These are phyloP conservation scores for Sarcophaga caerulescens DNA, from an alignment of 2,888 invertebrate genomes.

Conservation along the genomic window DNA sequence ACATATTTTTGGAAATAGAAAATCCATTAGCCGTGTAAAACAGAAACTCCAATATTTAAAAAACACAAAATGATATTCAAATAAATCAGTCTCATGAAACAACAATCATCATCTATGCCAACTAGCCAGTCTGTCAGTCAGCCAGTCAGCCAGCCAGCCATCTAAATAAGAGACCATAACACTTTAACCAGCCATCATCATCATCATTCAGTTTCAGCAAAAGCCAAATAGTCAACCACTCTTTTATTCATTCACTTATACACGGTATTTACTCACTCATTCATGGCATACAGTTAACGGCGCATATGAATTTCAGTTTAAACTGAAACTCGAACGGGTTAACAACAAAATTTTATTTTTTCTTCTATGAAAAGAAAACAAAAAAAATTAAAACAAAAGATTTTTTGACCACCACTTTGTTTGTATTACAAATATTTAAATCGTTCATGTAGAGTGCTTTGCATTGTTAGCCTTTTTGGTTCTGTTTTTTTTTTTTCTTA, in stretches of 20 bases:
- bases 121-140: background rate
- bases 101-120: slow-evolving; percentile 17
- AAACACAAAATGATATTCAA: slow-evolving; percentile 16
- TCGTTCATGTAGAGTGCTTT: too few species aligned
- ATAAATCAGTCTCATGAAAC: slow-evolving; percentile 40
- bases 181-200: background rate
- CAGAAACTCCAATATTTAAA: background rate
- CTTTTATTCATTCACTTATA: slow-evolving; percentile 39
- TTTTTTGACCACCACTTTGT: background rate
- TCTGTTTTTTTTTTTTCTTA: too few species aligned
- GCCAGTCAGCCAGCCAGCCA: slow-evolving; percentile 10
- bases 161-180: too few species aligned
- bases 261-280: background rate
- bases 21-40: background rate
- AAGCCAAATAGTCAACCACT: slow-evolving; percentile 9
- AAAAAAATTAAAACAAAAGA: background rate
- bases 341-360: slow-evolving; percentile 57
- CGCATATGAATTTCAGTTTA: slow-evolving; percentile 71
- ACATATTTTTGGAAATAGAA: too few species aligned
- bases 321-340: slow-evolving; percentile 72
- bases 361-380: background rate
- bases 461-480: too few species aligned
- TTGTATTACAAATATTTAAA: background rate
- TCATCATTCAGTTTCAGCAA: background rate
- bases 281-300: slow-evolving; percentile 37